Conservation (phyloP, 2,797 vertebrate genomes). For the Vireo griseus region DNA sequence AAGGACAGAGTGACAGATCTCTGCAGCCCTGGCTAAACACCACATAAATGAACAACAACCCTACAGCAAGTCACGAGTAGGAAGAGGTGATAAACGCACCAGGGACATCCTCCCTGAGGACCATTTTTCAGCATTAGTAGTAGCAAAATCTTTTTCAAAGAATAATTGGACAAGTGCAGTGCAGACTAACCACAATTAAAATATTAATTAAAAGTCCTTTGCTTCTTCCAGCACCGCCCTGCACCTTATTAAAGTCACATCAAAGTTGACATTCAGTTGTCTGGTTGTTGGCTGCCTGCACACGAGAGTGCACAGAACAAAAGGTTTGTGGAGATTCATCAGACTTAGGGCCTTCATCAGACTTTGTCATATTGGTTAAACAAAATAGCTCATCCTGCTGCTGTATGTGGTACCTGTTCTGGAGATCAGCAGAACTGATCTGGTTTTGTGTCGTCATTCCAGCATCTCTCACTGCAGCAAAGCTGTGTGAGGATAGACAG, state of each 20-base stretch:
- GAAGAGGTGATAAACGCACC: neutral
- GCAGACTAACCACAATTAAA: conserved; percentile 33
- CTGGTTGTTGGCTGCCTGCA: neutral
- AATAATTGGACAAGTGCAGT: neutral
- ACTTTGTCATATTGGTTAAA: neutral
- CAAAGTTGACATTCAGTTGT: neutral
- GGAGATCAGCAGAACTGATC: neutral
- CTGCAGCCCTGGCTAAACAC: neutral
- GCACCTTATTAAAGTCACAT: neutral
- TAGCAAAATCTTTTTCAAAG: neutral
- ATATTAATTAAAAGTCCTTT: conserved; percentile 32
- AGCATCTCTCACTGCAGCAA: neutral
- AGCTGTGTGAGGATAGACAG: neutral
- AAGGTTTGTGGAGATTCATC: neutral
- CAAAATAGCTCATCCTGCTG: neutral
- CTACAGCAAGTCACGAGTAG: neutral
- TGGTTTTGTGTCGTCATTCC: neutral
- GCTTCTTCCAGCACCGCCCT: neutral
- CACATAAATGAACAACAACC: neutral
- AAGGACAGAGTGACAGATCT: neutral
- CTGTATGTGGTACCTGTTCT: neutral
- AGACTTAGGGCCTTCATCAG: neutral
- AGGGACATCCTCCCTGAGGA: neutral
- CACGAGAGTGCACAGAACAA: accelerated
- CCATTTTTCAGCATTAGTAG: conserved; percentile 24